Percentiles rank a stretch among this genome's conserved stretches.
These are phyloP conservation scores for Penelope pileata DNA, from an alignment of 2,113 vertebrate species.

Conservation along the genomic window DNA sequence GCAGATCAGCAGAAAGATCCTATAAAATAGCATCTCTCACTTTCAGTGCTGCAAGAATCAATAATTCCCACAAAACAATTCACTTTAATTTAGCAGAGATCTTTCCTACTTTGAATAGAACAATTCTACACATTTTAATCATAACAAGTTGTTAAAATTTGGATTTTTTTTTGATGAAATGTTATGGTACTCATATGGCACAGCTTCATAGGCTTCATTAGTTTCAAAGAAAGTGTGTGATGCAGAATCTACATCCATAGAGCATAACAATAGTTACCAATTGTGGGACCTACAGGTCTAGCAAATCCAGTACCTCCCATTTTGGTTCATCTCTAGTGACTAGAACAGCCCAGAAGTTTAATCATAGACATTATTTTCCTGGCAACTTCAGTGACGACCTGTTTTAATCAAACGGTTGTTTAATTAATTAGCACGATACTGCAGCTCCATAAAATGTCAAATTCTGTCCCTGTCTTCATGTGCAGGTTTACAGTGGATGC, in stretches of 20 bases:
- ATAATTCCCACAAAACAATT: not conserved
- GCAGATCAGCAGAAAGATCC: not conserved
- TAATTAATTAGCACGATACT: not conserved
- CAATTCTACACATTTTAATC: not conserved
- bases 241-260: not conserved
- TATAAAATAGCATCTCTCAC: accelerated
- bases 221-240: not conserved
- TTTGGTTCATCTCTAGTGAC: not conserved
- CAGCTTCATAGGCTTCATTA: not conserved
- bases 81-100: not conserved
- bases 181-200: not conserved
- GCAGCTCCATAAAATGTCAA: not conserved
- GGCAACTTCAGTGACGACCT: not conserved
- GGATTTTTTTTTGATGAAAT: not conserved
- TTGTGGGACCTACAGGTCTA: not conserved
- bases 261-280: not conserved
- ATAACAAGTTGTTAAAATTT: not conserved
- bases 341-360: not conserved
- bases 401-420: not conserved
- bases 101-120: not conserved
- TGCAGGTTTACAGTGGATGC: not conserved
- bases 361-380: not conserved
- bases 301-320: not conserved
- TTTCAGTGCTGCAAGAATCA: not conserved
- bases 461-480: not conserved